Percentiles rank a stretch among this genome's conserved stretches.
These are phyloP conservation scores for Patella pellucida DNA, from an alignment of 2,888 invertebrate genomes.

Conservation along the genomic window DNA sequence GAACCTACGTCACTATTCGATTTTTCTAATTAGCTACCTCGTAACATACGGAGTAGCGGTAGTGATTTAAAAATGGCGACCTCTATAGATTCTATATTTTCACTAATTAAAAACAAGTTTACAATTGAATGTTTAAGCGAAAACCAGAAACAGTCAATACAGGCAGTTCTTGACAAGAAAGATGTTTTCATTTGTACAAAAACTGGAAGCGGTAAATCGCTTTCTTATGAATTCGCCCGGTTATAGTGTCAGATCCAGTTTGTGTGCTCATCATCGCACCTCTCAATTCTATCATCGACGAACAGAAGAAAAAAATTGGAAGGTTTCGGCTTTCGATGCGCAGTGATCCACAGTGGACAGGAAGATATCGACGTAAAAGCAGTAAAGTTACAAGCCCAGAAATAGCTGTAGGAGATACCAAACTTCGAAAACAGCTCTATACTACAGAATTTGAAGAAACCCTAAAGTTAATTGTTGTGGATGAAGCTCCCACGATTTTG, in stretches of 20 bases:
- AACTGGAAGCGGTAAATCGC: background rate
- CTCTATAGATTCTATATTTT: background rate
- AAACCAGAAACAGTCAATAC: background rate
- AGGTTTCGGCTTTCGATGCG: too few species aligned
- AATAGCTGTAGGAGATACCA: too few species aligned
- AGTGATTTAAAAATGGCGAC: background rate
- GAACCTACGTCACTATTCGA: too few species aligned
- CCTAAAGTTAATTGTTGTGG: too few species aligned
- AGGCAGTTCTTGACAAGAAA: background rate
- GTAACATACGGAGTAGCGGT: background rate
- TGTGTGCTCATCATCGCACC: background rate
- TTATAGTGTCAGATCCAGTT: background rate
- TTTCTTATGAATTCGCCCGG: background rate
- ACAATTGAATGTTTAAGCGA: background rate
- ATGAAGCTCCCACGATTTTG: too few species aligned
- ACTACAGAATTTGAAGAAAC: too few species aligned
- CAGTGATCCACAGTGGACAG: too few species aligned
- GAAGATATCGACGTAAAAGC: too few species aligned
- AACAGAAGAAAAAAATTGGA: too few species aligned
- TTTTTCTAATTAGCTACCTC: background rate
- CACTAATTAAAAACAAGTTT: background rate
- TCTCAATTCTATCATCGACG: background rate
- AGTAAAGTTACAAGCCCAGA: too few species aligned
- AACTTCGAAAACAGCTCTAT: too few species aligned
- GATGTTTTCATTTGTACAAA: background rate